A percentile compares a stretch with the other conserved stretches of the same genome.
phyloP scores from a whole-genome alignment of 2,888 invertebrate species.

The Maniola hyperantus region DNA sequence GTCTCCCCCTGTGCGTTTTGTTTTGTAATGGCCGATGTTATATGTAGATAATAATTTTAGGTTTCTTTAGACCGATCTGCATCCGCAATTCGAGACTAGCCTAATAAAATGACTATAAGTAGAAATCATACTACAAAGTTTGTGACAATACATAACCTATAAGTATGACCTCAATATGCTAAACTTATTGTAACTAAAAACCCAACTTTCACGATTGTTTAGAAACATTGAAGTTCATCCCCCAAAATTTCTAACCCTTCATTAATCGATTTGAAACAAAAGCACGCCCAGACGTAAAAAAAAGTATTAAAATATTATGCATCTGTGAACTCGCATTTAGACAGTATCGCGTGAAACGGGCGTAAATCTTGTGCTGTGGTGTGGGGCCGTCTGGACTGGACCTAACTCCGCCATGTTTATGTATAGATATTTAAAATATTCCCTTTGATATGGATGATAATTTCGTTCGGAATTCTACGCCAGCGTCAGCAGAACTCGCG shows the following conservation, averaged over 20 bases:
- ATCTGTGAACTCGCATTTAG: slow-evolving; percentile 71
- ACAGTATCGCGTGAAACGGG: slow-evolving; percentile 63
- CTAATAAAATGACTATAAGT: background rate
- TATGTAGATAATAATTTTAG: slow-evolving; percentile 40
- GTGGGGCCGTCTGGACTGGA: slow-evolving; percentile 75
- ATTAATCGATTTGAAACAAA: slow-evolving; percentile 57
- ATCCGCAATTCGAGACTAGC: background rate
- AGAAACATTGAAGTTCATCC: background rate
- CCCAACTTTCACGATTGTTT: background rate
- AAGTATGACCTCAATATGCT: background rate
- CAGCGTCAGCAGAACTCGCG: slow-evolving; percentile 63
- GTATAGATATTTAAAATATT: slow-evolving; percentile 81
- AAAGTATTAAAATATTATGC: slow-evolving; percentile 69
- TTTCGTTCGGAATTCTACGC: slow-evolving; percentile 66
- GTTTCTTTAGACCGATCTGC: slow-evolving; percentile 30
- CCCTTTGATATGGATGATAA: slow-evolving; percentile 82
- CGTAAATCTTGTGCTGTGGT: slow-evolving; percentile 76
- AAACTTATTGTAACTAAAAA: no score
- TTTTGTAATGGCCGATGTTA: slow-evolving; percentile 52
- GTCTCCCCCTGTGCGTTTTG: slow-evolving; percentile 69
- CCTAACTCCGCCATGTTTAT: slow-evolving; percentile 63
- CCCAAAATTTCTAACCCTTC: slow-evolving; percentile 5
- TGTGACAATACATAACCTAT: background rate
- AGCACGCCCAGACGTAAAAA: slow-evolving; percentile 67
- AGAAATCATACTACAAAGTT: background rate